Evolutionary conservation across 2,113 vertebrate genomes (phyloP), one percentile per base, ranked within the genome.

Genomic region (Oreochromis aureus): DNA sequence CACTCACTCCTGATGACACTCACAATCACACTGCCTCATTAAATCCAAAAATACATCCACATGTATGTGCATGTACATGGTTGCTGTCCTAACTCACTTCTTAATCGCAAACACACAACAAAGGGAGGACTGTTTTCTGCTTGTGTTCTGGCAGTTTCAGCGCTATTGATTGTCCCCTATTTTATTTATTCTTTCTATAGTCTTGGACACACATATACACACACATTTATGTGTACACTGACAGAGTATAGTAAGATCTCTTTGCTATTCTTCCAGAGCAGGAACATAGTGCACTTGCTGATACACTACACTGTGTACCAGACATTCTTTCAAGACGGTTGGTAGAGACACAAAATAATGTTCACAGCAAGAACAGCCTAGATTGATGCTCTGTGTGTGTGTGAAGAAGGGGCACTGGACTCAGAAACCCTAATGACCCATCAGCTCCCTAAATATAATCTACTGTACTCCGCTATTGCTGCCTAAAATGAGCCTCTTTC

Each of bases 241-340:
- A 54, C 16, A 73, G 58, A 59, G 10, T 32, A 41, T 30, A 27
- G 22, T 73, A 53, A 48, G 83, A 11, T 19, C 58, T 91, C 34
- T 82, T 24, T 71, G 86, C 66, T 86, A 71, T 91, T 93, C 69
- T 59, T 91, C 89, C 92, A 91, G 41, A 41, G 51, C 46, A 78
- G 88, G 54, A 84, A 46, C 81, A 55, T 3, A 12, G 61, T 90
- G 81, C 79, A 81, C 86, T 89, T 84, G 69, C 73, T 88, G 85
- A 87, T 80, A 84, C 54, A 84, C 82, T 73, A 30, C 84, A 80
- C 86, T 88, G 51, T 87, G 54, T 4, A 44, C 54, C 78, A 7
- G 18, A 10, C 5, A 5, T 61, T 79, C 11, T 18, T 22, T 83
- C 2, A 19, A 76, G 19, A 51, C 24, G 8, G 63, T 63, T 36